Conservation (phyloP, 2,113 vertebrate genomes). For the Bubalus kerabau region DNA sequence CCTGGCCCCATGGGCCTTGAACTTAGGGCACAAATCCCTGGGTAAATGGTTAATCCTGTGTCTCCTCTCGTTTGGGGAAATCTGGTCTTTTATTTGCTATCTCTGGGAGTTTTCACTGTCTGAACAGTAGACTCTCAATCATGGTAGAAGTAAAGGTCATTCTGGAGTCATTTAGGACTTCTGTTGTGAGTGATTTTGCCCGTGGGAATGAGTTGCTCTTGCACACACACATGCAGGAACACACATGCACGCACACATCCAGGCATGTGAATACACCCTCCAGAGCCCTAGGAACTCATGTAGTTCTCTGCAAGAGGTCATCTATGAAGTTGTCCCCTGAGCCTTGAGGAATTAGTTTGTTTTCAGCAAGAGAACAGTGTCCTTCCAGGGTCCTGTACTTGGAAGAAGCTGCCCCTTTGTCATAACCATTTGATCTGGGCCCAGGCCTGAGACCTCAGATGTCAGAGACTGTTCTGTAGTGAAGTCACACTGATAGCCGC, state of each 20-base stretch:
- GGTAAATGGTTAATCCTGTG: neutral
- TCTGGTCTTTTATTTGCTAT: neutral
- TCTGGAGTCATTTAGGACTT: neutral
- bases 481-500: neutral
- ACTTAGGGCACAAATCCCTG: neutral
- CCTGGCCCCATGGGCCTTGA: neutral
- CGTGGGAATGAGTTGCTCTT: neutral
- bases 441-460: neutral
- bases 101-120: neutral
- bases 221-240: neutral
- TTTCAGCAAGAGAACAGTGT: neutral
- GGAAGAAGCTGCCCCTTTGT: neutral
- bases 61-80: neutral
- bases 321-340: neutral
- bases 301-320: neutral
- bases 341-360: conserved; percentile 8
- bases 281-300: neutral
- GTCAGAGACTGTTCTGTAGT: neutral
- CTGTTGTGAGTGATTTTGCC: neutral
- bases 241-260: neutral
- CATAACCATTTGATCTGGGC: neutral
- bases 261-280: neutral
- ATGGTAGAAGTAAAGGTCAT: neutral
- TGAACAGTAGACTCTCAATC: neutral
- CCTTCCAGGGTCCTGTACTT: neutral